Evolutionary conservation across 2,888 invertebrate genomes (phyloP).

Genomic region (Abrostola triplasia): DNA sequence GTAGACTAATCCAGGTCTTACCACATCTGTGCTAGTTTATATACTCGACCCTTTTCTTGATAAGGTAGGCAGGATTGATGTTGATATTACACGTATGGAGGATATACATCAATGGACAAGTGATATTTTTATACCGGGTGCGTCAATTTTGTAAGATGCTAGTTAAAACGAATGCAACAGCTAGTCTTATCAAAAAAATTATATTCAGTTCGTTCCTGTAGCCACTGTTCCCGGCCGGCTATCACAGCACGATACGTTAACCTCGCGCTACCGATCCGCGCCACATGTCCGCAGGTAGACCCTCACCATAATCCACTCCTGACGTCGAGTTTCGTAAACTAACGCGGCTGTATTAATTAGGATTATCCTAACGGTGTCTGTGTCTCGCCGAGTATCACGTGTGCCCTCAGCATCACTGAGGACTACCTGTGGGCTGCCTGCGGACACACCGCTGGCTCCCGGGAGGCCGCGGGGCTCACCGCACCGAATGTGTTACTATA

Average conservation of each 20-base stretch:
- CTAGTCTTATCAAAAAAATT: too few species aligned
- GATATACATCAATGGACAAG: too few species aligned
- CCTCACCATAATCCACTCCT: too few species aligned
- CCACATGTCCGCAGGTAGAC: too few species aligned
- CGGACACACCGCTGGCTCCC: not conserved
- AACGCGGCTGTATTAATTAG: not conserved
- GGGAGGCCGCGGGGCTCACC: not conserved
- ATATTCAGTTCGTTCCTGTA: too few species aligned
- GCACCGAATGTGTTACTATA: not conserved
- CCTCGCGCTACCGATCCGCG: too few species aligned
- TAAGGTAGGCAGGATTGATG: not conserved
- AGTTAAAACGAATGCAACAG: too few species aligned
- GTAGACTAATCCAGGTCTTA: not conserved
- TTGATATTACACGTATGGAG: too few species aligned
- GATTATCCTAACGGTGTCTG: not conserved
- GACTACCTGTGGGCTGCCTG: not conserved
- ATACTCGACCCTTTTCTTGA: not conserved
- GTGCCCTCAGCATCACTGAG: not conserved
- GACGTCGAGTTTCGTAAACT: not conserved
- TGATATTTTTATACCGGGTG: too few species aligned
- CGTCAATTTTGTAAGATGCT: too few species aligned
- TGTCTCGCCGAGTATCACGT: not conserved
- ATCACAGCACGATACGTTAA: too few species aligned
- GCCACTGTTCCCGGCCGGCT: too few species aligned
- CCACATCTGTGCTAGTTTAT: not conserved